A percentile compares a stretch with the other conserved stretches of the same genome.
phyloP scores from a whole-genome alignment of 2,888 invertebrate genomes.

The Melieria crassipennis region DNA sequence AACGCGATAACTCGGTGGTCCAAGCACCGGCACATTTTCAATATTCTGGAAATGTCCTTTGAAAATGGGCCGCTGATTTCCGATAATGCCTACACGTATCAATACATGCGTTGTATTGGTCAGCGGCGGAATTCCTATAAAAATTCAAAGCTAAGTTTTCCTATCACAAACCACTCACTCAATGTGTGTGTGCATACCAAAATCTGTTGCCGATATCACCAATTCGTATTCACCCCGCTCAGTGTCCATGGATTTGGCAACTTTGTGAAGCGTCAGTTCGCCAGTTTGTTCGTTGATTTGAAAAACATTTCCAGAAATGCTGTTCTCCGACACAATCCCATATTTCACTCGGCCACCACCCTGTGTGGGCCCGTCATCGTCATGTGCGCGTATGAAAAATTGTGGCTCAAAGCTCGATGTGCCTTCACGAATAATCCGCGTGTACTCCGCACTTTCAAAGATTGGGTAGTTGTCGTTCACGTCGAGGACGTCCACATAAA shows the following conservation, averaged over 20 bases:
- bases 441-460: conserved; percentile 77
- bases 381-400: conserved; percentile 80
- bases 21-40: conserved; percentile 68
- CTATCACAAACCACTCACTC: not conserved
- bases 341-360: conserved; percentile 77
- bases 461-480: conserved; percentile 81
- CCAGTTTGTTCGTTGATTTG: conserved; percentile 76
- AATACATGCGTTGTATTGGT: conserved; percentile 74
- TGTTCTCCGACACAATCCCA: conserved; percentile 74
- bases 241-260: conserved; percentile 78
- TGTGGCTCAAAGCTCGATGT: conserved; percentile 82
- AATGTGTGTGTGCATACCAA: conserved; percentile 66
- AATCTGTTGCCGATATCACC: conserved; percentile 75
- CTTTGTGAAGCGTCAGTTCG: conserved; percentile 73
- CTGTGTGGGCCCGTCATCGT: conserved; percentile 78
- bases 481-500: conserved; percentile 77
- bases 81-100: conserved; percentile 81
- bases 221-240: conserved; percentile 79
- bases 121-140: conserved; percentile 71
- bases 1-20: conserved; percentile 78
- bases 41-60: conserved; percentile 76
- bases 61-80: conserved; percentile 83
- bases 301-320: conserved; percentile 73
- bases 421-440: conserved; percentile 80
- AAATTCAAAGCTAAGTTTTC: not conserved